A percentile compares a stretch with the other conserved stretches of the same genome.
phyloP scores from a whole-genome alignment of 2,888 invertebrate species.

The Morinoia aosen region DNA sequence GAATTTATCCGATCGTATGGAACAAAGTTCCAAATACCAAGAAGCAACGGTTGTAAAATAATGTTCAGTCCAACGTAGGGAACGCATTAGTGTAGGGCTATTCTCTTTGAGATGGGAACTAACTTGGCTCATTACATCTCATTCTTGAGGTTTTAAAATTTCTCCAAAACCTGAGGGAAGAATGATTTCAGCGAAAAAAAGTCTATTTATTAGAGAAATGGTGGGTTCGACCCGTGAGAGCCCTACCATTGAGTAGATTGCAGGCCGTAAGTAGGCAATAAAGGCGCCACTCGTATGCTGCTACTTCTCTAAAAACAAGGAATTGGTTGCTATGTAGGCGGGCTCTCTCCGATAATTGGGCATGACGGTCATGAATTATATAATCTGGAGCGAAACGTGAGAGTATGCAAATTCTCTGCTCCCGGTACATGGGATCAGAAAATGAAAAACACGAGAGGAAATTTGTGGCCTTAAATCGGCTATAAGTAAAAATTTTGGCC shows the following conservation, averaged over 20 bases:
- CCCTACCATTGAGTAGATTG: not conserved
- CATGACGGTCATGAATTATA: not conserved
- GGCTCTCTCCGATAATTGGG: not conserved
- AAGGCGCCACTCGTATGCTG: not conserved
- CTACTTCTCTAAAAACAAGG: not conserved
- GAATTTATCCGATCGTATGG: not conserved
- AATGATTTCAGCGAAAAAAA: not conserved
- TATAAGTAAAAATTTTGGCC: not conserved
- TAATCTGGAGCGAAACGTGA: not conserved
- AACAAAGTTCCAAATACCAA: not conserved
- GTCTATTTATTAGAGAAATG: not conserved
- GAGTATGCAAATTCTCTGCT: not conserved
- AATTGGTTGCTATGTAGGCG: constrained; percentile 9
- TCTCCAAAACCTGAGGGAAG: not conserved
- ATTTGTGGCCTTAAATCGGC: not conserved
- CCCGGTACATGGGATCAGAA: not conserved
- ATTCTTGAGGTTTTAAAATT: not conserved
- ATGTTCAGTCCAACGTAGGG: not conserved
- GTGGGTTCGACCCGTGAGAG: not conserved
- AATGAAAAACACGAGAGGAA: not conserved
- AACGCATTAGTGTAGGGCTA: not conserved
- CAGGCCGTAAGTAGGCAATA: not conserved
- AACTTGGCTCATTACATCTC: not conserved
- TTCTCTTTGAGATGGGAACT: not conserved
- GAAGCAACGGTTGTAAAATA: not conserved